phyloP scores from a whole-genome alignment of 1,140 invertebrate species.

The Sycophila sp. region DNA sequence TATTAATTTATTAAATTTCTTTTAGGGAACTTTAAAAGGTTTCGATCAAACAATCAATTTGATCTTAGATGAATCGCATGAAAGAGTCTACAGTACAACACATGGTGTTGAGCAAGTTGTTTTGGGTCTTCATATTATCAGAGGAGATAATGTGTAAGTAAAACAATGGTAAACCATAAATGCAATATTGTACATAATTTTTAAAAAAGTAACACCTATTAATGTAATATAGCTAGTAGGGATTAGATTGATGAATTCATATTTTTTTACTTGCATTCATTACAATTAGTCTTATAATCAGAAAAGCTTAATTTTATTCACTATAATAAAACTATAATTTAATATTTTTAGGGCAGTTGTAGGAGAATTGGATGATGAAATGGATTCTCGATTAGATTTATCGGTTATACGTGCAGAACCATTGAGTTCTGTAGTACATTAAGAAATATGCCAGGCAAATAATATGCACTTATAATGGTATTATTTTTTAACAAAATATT shows the following conservation, averaged over 20 bases:
- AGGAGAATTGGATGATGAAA: constrained; percentile 90
- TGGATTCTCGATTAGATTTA: constrained; percentile 87
- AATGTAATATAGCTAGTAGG: no score
- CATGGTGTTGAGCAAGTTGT: constrained; percentile 96
- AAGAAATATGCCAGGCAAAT: constrained; percentile 30
- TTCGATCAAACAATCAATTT: constrained; percentile 99
- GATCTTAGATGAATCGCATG: constrained; percentile 97
- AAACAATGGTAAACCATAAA: no score
- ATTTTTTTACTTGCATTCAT: no score
- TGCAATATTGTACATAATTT: no score
- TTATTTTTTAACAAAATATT: constrained; percentile 9
- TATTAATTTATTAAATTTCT: constrained; percentile 46
- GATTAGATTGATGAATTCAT: no score
- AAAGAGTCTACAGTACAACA: constrained; percentile 92
- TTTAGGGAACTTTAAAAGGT: constrained; percentile 85
- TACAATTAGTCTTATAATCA: no score
- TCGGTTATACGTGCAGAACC: constrained; percentile 89
- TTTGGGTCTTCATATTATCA: constrained; percentile 94
- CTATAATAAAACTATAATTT: constrained; percentile 26
- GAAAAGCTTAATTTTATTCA: neutral
- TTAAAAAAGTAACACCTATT: no score
- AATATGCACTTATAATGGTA: neutral
- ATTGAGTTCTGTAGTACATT: constrained; percentile 87
- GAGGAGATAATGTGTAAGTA: constrained; percentile 95
- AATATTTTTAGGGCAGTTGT: constrained; percentile 80